Conservation (phyloP, 2,113 vertebrate genomes). For the Acrocephalus kingi region DNA sequence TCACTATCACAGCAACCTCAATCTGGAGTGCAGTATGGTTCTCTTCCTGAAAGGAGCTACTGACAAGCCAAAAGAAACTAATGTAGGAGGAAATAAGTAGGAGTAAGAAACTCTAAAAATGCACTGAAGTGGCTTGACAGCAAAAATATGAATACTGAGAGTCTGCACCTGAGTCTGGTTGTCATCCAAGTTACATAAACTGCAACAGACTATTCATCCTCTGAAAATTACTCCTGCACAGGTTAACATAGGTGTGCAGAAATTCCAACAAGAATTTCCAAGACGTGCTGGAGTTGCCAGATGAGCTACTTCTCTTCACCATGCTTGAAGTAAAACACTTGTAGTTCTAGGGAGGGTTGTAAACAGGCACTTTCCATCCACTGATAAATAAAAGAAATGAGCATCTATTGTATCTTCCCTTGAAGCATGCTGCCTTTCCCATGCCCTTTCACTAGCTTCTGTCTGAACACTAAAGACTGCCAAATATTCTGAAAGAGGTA, state of each 20-base stretch:
- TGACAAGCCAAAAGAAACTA: not conserved
- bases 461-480: not conserved
- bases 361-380: not conserved
- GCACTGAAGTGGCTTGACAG: not conserved
- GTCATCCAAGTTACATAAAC: not conserved
- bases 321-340: not conserved
- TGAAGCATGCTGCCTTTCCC: conserved; percentile 18
- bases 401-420: not conserved
- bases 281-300: not conserved
- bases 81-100: not conserved
- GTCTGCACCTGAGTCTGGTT: not conserved
- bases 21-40: not conserved
- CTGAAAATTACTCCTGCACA: not conserved
- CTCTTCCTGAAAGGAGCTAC: not conserved
- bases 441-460: conserved; percentile 13
- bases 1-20: not conserved
- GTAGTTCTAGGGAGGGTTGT: not conserved
- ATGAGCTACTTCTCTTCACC: not conserved
- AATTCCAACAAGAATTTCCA: not conserved
- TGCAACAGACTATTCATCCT: not conserved
- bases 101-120: not conserved
- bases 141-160: not conserved
- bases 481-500: conserved; percentile 21
- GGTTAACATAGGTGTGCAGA: not conserved
- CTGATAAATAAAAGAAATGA: not conserved